Percentiles rank a stretch among this genome's conserved stretches.
phyloP scores from a whole-genome alignment of 2,797 vertebrate genomes.

The Dryobates pubescens region DNA sequence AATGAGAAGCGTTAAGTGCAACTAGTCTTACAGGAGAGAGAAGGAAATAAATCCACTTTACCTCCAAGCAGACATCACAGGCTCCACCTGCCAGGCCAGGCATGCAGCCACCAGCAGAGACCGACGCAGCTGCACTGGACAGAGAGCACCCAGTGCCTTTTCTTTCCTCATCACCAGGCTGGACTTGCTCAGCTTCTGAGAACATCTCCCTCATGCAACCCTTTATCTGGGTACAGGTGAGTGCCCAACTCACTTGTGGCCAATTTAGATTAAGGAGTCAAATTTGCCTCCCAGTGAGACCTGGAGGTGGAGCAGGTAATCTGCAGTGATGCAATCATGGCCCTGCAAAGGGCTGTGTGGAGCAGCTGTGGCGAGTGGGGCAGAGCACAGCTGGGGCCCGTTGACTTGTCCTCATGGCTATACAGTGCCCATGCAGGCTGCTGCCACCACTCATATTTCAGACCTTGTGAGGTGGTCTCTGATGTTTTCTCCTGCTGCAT shows the following conservation, averaged over 20 bases:
- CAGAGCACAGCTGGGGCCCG: neutral
- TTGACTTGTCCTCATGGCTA: rapidly evolving
- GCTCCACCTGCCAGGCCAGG: neutral
- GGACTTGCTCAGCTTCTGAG: rapidly evolving
- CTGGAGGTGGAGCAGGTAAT: neutral
- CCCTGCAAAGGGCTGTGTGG: neutral
- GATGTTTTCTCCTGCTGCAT: neutral
- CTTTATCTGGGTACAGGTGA: rapidly evolving
- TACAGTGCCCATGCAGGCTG: rapidly evolving
- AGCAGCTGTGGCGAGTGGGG: neutral
- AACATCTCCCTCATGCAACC: rapidly evolving
- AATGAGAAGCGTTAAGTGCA: neutral
- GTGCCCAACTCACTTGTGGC: neutral
- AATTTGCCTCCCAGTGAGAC: rapidly evolving
- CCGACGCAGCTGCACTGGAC: rapidly evolving
- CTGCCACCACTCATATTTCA: neutral
- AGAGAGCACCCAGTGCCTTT: rapidly evolving
- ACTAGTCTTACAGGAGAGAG: neutral
- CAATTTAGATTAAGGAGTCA: neutral
- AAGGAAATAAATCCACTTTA: neutral
- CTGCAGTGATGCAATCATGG: rapidly evolving
- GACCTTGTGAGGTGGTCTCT: neutral
- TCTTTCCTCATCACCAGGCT: neutral
- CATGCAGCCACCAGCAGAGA: rapidly evolving
- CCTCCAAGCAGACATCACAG: rapidly evolving